Percentiles rank a stretch among this genome's conserved stretches.
phyloP scores from a whole-genome alignment of 2,113 vertebrate genomes.

The Mormoops blainvillei region DNA sequence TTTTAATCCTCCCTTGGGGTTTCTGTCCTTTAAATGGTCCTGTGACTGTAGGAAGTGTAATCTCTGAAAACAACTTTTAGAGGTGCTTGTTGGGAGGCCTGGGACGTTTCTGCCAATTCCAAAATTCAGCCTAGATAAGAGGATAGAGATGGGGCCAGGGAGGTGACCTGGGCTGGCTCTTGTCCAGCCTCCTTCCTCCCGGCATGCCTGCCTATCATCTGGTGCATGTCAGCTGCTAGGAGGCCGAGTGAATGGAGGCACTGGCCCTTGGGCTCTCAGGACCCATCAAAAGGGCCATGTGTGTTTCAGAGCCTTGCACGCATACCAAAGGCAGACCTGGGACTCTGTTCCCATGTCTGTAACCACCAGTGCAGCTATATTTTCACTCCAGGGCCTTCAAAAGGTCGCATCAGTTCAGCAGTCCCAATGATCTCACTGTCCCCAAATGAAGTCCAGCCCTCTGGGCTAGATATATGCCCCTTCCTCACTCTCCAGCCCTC shows the following conservation, averaged over 20 bases:
- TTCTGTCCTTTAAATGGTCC: not conserved
- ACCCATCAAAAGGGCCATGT: not conserved
- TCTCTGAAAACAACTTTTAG: not conserved
- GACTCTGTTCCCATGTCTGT: no score
- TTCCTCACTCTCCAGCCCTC: not conserved
- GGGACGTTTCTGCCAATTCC: not conserved
- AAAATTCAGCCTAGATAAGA: not conserved
- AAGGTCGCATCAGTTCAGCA: not conserved
- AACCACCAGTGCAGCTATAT: not conserved
- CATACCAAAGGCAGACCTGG: not conserved
- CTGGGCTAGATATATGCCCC: not conserved
- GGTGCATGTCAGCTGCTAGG: not conserved
- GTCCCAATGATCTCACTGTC: fast-evolving
- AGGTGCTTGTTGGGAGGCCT: not conserved
- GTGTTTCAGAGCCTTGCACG: not conserved
- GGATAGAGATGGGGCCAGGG: no score
- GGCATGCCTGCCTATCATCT: not conserved
- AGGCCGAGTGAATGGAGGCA: not conserved
- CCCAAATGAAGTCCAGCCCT: not conserved
- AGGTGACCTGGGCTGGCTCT: not conserved
- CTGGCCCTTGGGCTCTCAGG: not conserved
- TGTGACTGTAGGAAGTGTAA: not conserved
- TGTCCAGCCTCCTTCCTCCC: not conserved
- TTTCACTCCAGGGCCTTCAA: not conserved
- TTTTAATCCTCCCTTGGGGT: not conserved